Conservation (phyloP, 2,113 vertebrate genomes). For the Megaceryle torquata region DNA sequence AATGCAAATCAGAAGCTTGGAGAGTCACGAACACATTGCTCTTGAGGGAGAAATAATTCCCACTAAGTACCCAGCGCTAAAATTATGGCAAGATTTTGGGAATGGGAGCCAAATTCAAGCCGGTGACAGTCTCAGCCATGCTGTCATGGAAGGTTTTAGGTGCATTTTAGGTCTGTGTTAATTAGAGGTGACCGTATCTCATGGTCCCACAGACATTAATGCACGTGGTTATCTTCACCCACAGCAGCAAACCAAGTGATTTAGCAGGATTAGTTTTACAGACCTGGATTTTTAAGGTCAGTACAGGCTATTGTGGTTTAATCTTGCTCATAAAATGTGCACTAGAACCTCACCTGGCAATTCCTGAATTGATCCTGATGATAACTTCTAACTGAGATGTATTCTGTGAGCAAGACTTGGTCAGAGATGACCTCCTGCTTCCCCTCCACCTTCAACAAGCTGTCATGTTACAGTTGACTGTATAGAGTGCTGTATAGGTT, state of each 20-base stretch:
- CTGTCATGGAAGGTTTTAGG: background rate
- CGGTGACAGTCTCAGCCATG: background rate
- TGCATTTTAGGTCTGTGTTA: background rate
- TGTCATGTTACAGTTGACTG: fast-evolving
- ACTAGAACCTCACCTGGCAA: fast-evolving
- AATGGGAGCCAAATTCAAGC: background rate
- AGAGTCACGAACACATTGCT: slow-evolving; percentile 35
- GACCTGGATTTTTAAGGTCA: background rate
- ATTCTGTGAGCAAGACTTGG: background rate
- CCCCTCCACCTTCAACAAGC: background rate
- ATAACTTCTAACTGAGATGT: background rate
- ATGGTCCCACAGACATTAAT: background rate
- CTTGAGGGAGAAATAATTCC: slow-evolving; percentile 52
- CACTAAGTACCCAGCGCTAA: background rate
- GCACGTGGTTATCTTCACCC: background rate
- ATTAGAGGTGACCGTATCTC: background rate
- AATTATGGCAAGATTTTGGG: background rate
- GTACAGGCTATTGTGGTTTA: background rate
- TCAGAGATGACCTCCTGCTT: background rate
- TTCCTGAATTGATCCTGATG: background rate
- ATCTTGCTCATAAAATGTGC: background rate
- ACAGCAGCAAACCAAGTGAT: background rate
- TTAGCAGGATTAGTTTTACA: background rate
- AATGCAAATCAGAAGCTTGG: slow-evolving; percentile 56
- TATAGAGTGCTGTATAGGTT: background rate